Conservation (phyloP, 2,113 vertebrate genomes). For the Poicephalus gulielmi region DNA sequence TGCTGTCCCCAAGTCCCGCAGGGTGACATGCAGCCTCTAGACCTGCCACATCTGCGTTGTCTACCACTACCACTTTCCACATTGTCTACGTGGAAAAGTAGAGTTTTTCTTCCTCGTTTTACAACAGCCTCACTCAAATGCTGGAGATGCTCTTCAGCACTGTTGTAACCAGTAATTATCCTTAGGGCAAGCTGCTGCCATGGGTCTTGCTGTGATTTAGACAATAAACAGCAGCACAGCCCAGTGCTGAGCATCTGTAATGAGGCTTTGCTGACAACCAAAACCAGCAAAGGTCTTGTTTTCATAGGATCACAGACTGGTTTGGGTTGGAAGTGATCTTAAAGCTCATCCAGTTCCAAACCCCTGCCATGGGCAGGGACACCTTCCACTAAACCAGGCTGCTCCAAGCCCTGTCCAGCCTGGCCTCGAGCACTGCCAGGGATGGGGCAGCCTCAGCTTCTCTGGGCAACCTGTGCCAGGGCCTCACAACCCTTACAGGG, state of each 20-base stretch:
- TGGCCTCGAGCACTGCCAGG: neutral
- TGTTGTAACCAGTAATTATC: neutral
- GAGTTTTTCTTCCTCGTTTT: neutral
- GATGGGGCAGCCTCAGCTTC: neutral
- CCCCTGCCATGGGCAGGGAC: neutral
- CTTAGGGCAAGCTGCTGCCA: neutral
- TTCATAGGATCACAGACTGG: neutral
- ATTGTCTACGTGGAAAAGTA: neutral
- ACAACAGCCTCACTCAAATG: neutral
- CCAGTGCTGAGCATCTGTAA: neutral
- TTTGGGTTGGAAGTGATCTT: neutral
- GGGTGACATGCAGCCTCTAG: neutral
- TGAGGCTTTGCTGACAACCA: slow-evolving; percentile 4
- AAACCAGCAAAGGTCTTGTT: slow-evolving; percentile 12
- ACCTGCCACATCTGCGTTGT: accelerated
- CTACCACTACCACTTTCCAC: neutral
- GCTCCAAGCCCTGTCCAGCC: neutral
- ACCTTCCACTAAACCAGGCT: neutral
- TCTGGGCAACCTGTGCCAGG: neutral
- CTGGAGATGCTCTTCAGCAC: neutral
- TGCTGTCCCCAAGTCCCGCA: accelerated
- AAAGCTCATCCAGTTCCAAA: neutral
- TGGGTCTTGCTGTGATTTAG: neutral
- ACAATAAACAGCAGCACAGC: slow-evolving; percentile 22
- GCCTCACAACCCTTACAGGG: neutral